Base-by-base conservation (phyloP, 1,140 invertebrate species). In the Zaprionus capensis region DNA sequence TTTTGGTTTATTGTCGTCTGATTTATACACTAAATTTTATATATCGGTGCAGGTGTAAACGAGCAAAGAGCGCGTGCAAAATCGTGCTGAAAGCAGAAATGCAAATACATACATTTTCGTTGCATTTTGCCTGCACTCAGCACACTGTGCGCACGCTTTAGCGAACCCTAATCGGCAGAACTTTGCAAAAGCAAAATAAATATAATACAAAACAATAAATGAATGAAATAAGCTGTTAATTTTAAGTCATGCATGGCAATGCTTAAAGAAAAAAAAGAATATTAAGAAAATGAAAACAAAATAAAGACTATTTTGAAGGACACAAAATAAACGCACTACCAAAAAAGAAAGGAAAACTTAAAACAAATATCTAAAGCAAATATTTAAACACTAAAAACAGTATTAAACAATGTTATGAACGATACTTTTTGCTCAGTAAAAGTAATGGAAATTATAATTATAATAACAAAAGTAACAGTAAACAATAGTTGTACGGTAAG, bases 41-140 rank as follows among this genome's bases (percentile, higher is more conserved):
- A 82, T 91, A 91, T 91, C 88, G 88, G 88, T 91, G 88, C 88
- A 91, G 88, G 88, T 78, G 88, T 80, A 72, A 53, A 62, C 71
- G 66, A 64, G 28, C 46, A 14, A 51, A 24, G 57, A 61, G 11
- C 28, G 41, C 58, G 57, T 61, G 68, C 56, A 46, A 63, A 65
- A 65, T 38, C 61, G 65, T 69, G 64, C 70, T 46, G 26, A 17
- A 38, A 28, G 59, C 41, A 49, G 53, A 12, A 55, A 56, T 22
- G 26, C 28, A 2, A 28, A n/a, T 14, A 64, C 9, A n/a, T 14
- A 64, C 9, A 65, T 66, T 68, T 68, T 63, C 11, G 22, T 56
- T 68, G 51, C 28, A 36, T 36, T 26, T 66, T 55, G 38, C 22
- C 31, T 17, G 58, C 58, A 46, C 28, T 64, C 15, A 59, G 64